Evolutionary conservation across 2,113 vertebrate species (phyloP).

Genomic region (Serinus canaria): DNA sequence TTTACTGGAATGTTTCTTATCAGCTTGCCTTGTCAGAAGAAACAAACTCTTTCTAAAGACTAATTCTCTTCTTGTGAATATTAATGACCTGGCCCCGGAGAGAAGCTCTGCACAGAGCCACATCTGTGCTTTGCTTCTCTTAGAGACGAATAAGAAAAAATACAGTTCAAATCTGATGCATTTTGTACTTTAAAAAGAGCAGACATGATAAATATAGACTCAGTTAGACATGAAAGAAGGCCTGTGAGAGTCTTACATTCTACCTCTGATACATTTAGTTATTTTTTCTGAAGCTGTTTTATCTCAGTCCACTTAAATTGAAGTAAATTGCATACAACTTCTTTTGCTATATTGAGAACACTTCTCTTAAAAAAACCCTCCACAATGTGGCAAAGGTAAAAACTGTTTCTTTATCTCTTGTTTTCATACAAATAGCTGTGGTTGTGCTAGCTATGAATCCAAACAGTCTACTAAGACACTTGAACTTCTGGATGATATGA

Average conservation of each 20-base stretch:
- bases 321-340: background rate
- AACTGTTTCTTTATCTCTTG: background rate
- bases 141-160: conserved; percentile 11
- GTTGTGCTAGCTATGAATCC: background rate
- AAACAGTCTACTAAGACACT: background rate
- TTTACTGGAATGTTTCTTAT: conserved; percentile 31
- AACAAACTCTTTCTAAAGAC: background rate
- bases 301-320: background rate
- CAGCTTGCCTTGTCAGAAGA: conserved; percentile 47
- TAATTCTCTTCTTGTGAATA: conserved; percentile 12
- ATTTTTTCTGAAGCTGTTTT: background rate
- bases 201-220: conserved; percentile 4
- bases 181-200: background rate
- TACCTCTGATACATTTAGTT: background rate
- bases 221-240: background rate
- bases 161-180: background rate
- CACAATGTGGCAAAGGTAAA: background rate
- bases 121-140: background rate
- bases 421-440: background rate
- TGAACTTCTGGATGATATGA: background rate
- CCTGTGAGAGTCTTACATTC: background rate
- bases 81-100: background rate
- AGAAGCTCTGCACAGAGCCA: background rate
- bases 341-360: background rate
- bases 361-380: background rate